Evolutionary conservation across 1,140 invertebrate genomes (phyloP), one percentile per base, ranked within the genome.

Genomic region (Lasioglossum baleicum): DNA sequence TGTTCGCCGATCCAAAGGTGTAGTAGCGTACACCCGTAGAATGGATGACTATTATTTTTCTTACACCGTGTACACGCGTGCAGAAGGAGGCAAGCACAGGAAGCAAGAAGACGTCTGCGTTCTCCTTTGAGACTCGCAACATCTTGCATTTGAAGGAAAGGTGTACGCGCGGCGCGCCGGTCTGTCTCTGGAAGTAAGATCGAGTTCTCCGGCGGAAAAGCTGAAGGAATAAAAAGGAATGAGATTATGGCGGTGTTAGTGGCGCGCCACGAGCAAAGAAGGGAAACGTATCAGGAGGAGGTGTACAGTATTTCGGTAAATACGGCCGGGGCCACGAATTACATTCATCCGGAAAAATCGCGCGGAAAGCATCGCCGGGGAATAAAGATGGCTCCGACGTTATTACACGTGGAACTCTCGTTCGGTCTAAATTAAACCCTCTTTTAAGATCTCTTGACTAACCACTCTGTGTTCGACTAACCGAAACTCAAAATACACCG

Each of bases 121-220:
- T 56, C 63, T 70, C 81, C 68, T 67, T 82, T 85, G 86, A 82
- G 86, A 86, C 85, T 88, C 84, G 82, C 82, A 88, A 56, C 83
- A 76, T 89, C 88, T 88, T 83, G 76, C 86, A 87, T 88, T 90
- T 80, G 83, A 78, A 80, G 64, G 65, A 40, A 48, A 48, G 11
- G 44, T 51, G 51, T 15, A 6, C 15, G 51, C n/a, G n/a, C 20
- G 80, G 72, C 35, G 66, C 40, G 44, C 31, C 40, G 44, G 44
- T 35, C 26, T 60, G 70, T 66, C 51, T 67, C 63, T 66, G 63
- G 63, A 80, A 80, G 70, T 74, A 74, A 80, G 77, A 80, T 74
- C 63, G 77, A 80, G 70, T 80, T 80, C 63, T 26, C 11, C 22
- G 42, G 31, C 48, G 77, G 60, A 67, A 80, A 74, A 66, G 71